phyloP scores from a whole-genome alignment of 30 jellyfish, hydroid and myxozoan genomes.

The Hydractinia symbiolongicarpus region DNA sequence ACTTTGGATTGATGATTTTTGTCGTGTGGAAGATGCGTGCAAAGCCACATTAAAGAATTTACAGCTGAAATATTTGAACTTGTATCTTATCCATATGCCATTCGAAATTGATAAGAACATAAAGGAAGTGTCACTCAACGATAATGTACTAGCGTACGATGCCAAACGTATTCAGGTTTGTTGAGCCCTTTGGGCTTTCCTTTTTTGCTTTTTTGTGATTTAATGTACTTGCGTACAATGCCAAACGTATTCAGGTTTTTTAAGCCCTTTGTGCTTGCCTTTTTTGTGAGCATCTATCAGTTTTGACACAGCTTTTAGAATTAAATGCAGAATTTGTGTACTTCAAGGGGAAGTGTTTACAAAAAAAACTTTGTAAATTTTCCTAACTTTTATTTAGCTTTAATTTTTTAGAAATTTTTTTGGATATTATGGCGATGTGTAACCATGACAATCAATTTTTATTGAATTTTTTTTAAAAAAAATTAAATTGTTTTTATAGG shows the following conservation, averaged over 20 bases:
- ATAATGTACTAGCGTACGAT: slow-evolving; percentile 26
- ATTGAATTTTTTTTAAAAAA: no score
- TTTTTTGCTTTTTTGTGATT: not conserved
- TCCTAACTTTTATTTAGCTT: no score
- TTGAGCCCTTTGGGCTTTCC: not conserved
- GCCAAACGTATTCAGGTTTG: slow-evolving; percentile 34
- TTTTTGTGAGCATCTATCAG: not conserved
- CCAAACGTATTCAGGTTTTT: slow-evolving; percentile 32
- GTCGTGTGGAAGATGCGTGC: slow-evolving; percentile 65
- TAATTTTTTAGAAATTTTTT: no score
- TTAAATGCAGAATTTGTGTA: no score
- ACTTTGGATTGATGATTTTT: slow-evolving; percentile 50
- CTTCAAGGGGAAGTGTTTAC: no score
- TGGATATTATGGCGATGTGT: no score
- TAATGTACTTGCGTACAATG: slow-evolving; percentile 24
- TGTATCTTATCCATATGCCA: slow-evolving; percentile 62
- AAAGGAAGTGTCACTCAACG: not conserved
- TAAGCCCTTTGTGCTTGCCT: not conserved
- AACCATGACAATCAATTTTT: no score
- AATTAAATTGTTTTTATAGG: no score
- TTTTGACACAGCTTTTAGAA: no score
- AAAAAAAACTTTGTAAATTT: no score
- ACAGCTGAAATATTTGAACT: slow-evolving; percentile 78
- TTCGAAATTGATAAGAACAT: slow-evolving; percentile 12
- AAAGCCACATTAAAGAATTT: slow-evolving; percentile 60